Evolutionary conservation across 92 coral and sea anemone species (phyloP).

Genomic region (Paramuricea clavata): DNA sequence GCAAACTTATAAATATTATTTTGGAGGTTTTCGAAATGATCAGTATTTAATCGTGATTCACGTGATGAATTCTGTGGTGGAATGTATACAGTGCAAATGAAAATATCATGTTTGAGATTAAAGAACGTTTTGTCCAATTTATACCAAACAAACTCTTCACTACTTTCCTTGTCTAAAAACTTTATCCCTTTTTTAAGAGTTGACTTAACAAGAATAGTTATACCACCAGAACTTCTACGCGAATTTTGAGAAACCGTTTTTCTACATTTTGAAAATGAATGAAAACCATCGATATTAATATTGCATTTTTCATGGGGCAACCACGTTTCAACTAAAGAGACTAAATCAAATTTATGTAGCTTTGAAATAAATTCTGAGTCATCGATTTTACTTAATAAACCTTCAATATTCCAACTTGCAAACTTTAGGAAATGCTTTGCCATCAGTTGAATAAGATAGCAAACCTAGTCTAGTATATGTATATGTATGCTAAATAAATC

Average conservation of each 20-base stretch:
- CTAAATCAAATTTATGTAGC: slow-evolving; percentile 28
- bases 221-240: slow-evolving; percentile 49
- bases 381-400: slow-evolving; percentile 19
- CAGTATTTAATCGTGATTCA: not conserved
- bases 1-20: not conserved
- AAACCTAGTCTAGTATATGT: no score
- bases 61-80: not conserved
- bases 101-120: slow-evolving; percentile 19
- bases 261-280: slow-evolving; percentile 55
- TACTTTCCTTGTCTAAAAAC: slow-evolving; percentile 2
- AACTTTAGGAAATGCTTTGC: slow-evolving; percentile 21
- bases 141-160: slow-evolving; percentile 52
- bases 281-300: slow-evolving; percentile 43
- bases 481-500: no score
- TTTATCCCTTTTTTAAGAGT: slow-evolving; percentile 24
- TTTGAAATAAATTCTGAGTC: slow-evolving; percentile 32
- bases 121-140: slow-evolving; percentile 39
- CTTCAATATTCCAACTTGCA: slow-evolving; percentile 56
- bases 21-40: not conserved
- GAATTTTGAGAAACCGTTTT: slow-evolving; percentile 13
- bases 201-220: slow-evolving; percentile 41
- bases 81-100: slow-evolving; percentile 17
- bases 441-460: slow-evolving; percentile 1
- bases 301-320: not conserved
- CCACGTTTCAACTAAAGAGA: slow-evolving; percentile 53